Conservation (phyloP, 1,140 invertebrate species). For the Parapsyche elsis region DNA sequence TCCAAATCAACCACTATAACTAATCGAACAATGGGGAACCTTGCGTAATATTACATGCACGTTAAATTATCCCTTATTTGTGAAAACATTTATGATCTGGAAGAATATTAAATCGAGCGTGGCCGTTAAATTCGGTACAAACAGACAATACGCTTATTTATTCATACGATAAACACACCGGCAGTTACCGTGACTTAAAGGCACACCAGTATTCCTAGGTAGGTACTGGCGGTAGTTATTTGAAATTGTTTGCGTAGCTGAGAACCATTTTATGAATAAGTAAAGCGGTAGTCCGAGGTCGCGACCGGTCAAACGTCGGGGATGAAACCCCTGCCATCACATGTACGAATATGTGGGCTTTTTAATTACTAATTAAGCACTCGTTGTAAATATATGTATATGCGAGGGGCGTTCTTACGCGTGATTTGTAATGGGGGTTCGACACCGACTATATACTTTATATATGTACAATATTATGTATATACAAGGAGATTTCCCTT, state of each 20-base stretch:
- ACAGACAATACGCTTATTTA: constrained; percentile 33
- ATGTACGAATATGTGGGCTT: constrained; percentile 5
- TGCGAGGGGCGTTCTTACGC: background rate
- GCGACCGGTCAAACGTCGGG: constrained; percentile 35
- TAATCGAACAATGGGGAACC: background rate
- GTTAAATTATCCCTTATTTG: background rate
- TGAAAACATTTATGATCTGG: background rate
- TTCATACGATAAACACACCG: constrained; percentile 18
- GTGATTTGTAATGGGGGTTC: background rate
- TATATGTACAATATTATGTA: constrained; percentile 27
- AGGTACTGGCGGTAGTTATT: constrained; percentile 4
- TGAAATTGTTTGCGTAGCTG: constrained; percentile 18
- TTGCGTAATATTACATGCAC: background rate
- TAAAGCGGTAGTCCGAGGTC: constrained; percentile 13
- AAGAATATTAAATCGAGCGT: constrained; percentile 9
- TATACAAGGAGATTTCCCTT: constrained; percentile 43
- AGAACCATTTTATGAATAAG: constrained; percentile 36
- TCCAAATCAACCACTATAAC: background rate
- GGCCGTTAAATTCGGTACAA: constrained; percentile 18
- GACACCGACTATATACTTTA: background rate
- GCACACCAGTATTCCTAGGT: background rate
- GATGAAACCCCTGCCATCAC: constrained; percentile 13
- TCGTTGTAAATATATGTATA: constrained; percentile 15
- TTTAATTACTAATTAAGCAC: constrained; percentile 37
- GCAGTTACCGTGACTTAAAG: background rate